Evolutionary conservation across 1,140 invertebrate genomes (phyloP).

Genomic region (Dufourea novaeangliae): DNA sequence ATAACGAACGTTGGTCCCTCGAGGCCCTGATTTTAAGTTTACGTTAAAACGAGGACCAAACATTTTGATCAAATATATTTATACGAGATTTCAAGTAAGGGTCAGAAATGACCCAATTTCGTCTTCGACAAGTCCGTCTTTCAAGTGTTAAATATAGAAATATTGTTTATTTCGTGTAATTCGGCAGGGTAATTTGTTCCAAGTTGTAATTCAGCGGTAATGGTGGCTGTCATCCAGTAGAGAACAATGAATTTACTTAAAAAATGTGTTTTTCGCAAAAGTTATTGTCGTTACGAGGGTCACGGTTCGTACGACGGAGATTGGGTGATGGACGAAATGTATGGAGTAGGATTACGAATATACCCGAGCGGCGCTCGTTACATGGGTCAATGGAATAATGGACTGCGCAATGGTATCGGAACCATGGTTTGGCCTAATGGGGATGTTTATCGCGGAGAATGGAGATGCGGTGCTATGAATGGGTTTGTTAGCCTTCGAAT

Average conservation of each 20-base stretch:
- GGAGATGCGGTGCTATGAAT: conserved; percentile 82
- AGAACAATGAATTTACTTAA: neutral
- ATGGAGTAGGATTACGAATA: conserved; percentile 80
- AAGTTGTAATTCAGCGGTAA: no score
- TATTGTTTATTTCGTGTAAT: no score
- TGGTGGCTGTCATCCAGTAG: no score
- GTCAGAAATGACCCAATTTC: no score
- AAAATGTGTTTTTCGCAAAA: conserved; percentile 13
- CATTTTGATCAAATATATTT: no score
- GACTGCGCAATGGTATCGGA: conserved; percentile 81
- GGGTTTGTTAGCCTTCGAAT: conserved; percentile 67
- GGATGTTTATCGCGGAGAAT: conserved; percentile 78
- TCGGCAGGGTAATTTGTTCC: no score
- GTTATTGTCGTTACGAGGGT: conserved; percentile 59
- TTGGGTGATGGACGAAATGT: conserved; percentile 78
- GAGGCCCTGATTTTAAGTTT: no score
- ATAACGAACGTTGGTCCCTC: no score
- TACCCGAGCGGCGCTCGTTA: conserved; percentile 81
- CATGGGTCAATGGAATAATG: conserved; percentile 81
- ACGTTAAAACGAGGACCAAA: no score
- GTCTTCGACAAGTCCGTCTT: no score
- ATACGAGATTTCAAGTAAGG: no score
- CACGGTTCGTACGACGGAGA: conserved; percentile 75
- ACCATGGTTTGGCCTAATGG: conserved; percentile 78
- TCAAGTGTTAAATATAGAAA: no score